phyloP scores from a whole-genome alignment of 2,113 vertebrate species.

The Carassius carassius region DNA sequence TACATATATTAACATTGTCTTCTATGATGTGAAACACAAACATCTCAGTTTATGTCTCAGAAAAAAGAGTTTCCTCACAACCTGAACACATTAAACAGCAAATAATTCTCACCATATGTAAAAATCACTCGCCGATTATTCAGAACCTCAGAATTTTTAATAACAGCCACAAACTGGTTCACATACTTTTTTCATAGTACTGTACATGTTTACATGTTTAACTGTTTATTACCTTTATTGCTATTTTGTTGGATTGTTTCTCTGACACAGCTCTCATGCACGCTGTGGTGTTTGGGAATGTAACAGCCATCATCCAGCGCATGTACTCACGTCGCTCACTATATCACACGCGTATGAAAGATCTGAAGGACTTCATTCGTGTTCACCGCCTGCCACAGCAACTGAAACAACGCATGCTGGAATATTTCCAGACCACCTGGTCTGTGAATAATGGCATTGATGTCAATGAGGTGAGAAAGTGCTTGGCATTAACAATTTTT shows the following conservation, averaged over 20 bases:
- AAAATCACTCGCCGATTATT: neutral
- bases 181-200: no score
- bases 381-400: constrained; percentile 22
- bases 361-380: constrained; percentile 29
- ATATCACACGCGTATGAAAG: constrained; percentile 24
- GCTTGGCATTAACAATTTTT: neutral
- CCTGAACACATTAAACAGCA: neutral
- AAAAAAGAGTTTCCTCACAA: neutral
- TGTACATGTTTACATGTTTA: neutral
- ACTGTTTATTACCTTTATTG: neutral
- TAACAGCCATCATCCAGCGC: constrained; percentile 28
- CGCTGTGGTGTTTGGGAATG: constrained; percentile 26
- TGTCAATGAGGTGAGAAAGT: constrained; percentile 23
- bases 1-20: no score
- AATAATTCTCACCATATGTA: neutral
- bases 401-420: constrained; percentile 29
- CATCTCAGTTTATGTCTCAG: neutral
- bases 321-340: constrained; percentile 31
- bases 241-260: neutral
- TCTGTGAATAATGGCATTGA: constrained; percentile 31
- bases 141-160: neutral
- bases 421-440: constrained; percentile 30
- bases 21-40: neutral
- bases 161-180: neutral
- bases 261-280: constrained; percentile 10